These are phyloP conservation scores for Chesias legatella DNA, from an alignment of 2,888 invertebrate genomes.

Conservation along the genomic window DNA sequence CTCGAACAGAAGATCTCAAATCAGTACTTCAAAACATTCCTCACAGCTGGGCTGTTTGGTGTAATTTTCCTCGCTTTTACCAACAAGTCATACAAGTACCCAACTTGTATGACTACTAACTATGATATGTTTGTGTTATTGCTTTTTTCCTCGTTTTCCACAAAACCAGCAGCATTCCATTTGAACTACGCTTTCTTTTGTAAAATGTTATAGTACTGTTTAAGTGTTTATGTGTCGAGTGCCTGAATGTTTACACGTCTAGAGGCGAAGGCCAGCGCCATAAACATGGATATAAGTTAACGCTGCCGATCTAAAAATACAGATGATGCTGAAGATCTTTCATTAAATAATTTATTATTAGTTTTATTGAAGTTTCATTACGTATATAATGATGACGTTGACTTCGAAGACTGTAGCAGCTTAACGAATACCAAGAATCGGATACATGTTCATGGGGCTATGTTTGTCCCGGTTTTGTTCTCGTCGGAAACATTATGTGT, in stretches of 20 bases:
- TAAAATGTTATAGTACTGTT: constrained; percentile 49
- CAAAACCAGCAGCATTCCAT: constrained; percentile 36
- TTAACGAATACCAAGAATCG: constrained; percentile 14
- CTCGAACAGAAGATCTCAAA: too few species aligned
- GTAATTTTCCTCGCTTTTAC: not conserved
- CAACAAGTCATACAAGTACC: not conserved
- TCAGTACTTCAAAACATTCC: constrained; percentile 23
- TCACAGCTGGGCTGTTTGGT: constrained; percentile 10
- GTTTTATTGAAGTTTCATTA: too few species aligned
- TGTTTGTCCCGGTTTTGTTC: constrained; percentile 30
- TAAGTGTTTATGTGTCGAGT: constrained; percentile 44
- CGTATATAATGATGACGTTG: not conserved
- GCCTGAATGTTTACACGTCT: constrained; percentile 47
- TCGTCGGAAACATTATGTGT: constrained; percentile 34
- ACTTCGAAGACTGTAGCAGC: constrained; percentile 3
- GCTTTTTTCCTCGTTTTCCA: not conserved
- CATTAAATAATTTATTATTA: too few species aligned
- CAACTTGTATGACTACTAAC: too few species aligned
- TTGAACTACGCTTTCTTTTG: constrained; percentile 47
- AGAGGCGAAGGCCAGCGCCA: constrained; percentile 41
- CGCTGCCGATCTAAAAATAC: constrained; percentile 29
- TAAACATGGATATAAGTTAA: constrained; percentile 43
- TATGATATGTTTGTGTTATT: constrained; percentile 3
- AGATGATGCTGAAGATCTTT: too few species aligned
- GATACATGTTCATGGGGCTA: constrained; percentile 8